phyloP scores from a whole-genome alignment of 2,113 vertebrate genomes.

The Pipra filicauda region DNA sequence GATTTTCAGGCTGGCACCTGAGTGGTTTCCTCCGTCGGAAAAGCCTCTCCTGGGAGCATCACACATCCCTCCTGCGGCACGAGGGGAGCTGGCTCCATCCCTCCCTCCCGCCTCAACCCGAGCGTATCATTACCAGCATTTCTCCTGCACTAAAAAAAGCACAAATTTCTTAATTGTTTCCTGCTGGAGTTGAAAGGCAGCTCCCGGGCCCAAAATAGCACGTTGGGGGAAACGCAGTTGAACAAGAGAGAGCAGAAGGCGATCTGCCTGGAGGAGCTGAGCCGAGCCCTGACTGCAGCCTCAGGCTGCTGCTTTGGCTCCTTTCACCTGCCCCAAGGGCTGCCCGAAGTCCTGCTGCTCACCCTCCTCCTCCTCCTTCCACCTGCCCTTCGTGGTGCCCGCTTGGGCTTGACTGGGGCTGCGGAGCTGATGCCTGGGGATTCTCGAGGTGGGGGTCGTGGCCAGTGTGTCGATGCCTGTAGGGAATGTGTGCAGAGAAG shows the following conservation, averaged over 20 bases:
- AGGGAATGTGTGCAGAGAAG: background rate
- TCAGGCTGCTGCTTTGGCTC: background rate
- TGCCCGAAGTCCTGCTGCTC: background rate
- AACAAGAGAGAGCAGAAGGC: background rate
- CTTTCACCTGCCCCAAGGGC: background rate
- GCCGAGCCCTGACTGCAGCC: background rate
- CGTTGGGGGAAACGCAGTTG: background rate
- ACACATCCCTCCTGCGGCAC: background rate
- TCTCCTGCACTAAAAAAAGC: constrained; percentile 58
- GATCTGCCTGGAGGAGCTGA: background rate
- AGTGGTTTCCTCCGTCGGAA: accelerated
- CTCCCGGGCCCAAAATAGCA: constrained; percentile 11
- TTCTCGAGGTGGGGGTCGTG: accelerated
- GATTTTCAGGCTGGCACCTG: background rate
- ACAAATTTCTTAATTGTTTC: constrained; percentile 59
- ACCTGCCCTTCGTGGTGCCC: accelerated
- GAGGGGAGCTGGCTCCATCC: background rate
- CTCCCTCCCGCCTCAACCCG: background rate
- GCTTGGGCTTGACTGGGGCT: accelerated
- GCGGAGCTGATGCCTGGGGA: background rate
- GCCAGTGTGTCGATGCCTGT: accelerated
- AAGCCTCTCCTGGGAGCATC: background rate
- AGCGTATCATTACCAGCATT: background rate
- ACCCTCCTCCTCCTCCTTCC: background rate
- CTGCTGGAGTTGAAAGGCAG: constrained; percentile 56